Base-by-base conservation (phyloP, 2,888 invertebrate genomes). In the Apocheima hispidaria region DNA sequence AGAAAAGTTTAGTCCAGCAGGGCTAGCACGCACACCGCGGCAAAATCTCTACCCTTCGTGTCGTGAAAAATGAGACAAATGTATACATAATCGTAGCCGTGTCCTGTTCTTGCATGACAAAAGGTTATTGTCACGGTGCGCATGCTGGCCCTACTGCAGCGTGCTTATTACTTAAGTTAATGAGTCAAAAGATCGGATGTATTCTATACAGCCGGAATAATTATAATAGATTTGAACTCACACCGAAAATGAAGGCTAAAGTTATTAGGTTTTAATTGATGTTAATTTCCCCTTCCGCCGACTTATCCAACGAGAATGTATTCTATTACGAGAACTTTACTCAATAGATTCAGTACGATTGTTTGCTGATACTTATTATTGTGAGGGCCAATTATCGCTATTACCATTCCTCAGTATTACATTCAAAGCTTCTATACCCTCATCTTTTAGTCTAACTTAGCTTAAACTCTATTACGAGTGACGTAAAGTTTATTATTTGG, bases 321-420 rank as follows among this genome's bases (percentile, higher is more conserved):
- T n/a, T n/a, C 50, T 41, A 50, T 36, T 43, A 35, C 35, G 14
- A 40, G 26, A 41, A 38, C 55, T 46, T 28, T 12, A 46, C 21
- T 26, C 56, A 55, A 41, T 48, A 49, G 43, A 35, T 43, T 40
- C 44, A 16, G 38, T 46, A 30, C 16, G 38, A 59, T 40, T 52
- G 58, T 44, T 51, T 28, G 54, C 44, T 33, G 50, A 33, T 50
- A 40, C 38, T 50, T 33, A 53, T 35, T 49, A 54, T 46, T 58
- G 59, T 65, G 65, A 71, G 65, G 48, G 58, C 60, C 73, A 74
- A 75, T 77, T 74, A 77, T 68, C 66, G 58, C 70, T 65, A 77
- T 73, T 75, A 74, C 71, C 74, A 63, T 69, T 74, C 68, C 69
- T 66, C 54, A 65, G 70, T 65, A 60, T 67, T 69, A 70, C 55